Evolutionary conservation across 1,140 invertebrate genomes (phyloP).

Genomic region (Marisa cornuarietis): DNA sequence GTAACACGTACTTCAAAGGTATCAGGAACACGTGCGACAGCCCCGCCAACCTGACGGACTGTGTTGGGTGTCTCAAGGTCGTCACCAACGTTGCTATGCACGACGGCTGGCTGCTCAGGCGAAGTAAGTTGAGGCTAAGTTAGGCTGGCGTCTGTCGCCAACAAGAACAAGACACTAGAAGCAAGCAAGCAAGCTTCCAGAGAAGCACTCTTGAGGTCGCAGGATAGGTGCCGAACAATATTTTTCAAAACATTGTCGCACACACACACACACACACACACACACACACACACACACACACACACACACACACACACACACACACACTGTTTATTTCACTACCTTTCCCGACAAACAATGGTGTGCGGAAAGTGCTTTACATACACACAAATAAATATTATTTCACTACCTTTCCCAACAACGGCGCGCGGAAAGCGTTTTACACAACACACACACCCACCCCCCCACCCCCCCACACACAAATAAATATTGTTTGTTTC

Average conservation of each 20-base stretch:
- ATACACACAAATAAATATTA: no score
- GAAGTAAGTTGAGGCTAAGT: background rate
- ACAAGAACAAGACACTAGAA: no score
- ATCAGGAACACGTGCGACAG: constrained; percentile 22
- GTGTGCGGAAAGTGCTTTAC: no score
- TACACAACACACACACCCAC: no score
- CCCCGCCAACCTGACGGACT: constrained; percentile 22
- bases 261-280: background rate
- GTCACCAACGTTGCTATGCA: constrained; percentile 27
- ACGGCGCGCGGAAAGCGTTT: no score
- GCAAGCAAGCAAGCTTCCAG: no score
- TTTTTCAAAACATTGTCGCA: background rate
- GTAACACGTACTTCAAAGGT: constrained; percentile 23
- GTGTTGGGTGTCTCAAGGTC: constrained; percentile 33
- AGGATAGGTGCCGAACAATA: background rate
- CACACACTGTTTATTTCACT: background rate
- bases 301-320: background rate
- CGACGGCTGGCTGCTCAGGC: constrained; percentile 8
- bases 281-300: background rate
- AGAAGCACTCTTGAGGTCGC: no score
- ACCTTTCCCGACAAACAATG: background rate
- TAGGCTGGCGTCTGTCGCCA: no score
- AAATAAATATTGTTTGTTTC: no score
- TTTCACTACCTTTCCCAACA: no score
- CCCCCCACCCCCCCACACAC: no score